A percentile compares a stretch with the other conserved stretches of the same genome.
Evolutionary conservation across 1,140 invertebrate genomes (phyloP).

Genomic region (Pseudachorutes palmiensis): DNA sequence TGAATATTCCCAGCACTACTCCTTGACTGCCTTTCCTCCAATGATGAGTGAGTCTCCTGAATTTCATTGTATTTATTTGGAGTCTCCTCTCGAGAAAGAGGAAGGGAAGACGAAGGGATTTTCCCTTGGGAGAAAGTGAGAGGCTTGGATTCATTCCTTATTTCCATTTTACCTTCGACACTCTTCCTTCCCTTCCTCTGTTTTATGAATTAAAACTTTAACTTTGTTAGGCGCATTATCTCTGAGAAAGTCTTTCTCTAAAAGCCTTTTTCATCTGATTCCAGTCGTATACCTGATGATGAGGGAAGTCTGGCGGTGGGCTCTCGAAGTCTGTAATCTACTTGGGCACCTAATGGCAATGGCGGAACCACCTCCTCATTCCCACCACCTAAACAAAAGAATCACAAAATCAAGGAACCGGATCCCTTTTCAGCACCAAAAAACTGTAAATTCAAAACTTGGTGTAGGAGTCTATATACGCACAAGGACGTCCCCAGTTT

Average conservation of each 20-base stretch:
- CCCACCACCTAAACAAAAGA: background rate
- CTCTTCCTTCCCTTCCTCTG: background rate
- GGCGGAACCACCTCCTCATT: background rate
- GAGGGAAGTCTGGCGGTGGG: too few relatives aligned
- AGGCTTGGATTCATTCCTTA: background rate
- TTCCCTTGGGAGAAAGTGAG: background rate
- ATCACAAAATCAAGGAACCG: background rate
- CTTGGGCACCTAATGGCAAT: background rate
- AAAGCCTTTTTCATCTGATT: background rate
- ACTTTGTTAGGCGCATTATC: background rate
- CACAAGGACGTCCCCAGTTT: too few relatives aligned
- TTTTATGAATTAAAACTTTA: background rate
- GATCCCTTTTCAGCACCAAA: background rate
- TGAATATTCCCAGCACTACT: too few relatives aligned
- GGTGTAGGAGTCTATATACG: too few relatives aligned
- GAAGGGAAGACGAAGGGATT: background rate
- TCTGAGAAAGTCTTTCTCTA: background rate
- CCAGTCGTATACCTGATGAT: too few relatives aligned
- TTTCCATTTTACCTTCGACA: constrained; percentile 5
- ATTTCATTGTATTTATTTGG: too few relatives aligned
- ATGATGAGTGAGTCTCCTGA: too few relatives aligned
- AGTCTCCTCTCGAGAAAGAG: constrained; percentile 33
- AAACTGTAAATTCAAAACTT: background rate
- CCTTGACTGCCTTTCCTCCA: too few relatives aligned
- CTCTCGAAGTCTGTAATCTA: background rate